Evolutionary conservation across 2,113 vertebrate genomes (phyloP).

Genomic region (Zosterops borbonicus): DNA sequence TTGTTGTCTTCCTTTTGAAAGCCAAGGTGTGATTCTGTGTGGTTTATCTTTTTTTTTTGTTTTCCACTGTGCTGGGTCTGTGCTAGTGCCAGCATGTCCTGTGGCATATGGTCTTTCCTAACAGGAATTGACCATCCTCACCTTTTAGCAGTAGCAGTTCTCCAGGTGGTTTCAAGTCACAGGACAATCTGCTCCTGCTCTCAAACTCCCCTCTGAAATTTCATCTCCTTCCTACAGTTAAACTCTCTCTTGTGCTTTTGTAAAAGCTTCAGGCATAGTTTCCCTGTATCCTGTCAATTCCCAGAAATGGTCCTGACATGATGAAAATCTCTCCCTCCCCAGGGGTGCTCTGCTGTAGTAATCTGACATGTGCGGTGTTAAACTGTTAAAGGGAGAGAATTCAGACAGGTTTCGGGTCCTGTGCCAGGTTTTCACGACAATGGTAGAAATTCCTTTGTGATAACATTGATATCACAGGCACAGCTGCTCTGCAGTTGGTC

Average conservation of each 20-base stretch:
- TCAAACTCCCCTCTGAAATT: not conserved
- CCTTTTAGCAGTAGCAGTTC: not conserved
- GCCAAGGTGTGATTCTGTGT: not conserved
- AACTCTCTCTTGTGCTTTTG: not conserved
- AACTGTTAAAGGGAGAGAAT: not conserved
- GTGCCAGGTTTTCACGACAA: not conserved
- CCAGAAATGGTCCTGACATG: not conserved
- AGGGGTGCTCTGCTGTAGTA: not conserved
- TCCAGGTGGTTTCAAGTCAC: not conserved
- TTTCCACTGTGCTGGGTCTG: not conserved
- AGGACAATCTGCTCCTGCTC: not conserved
- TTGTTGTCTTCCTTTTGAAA: not conserved
- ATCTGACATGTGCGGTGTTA: not conserved
- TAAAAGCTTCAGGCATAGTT: not conserved
- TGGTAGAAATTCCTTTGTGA: not conserved
- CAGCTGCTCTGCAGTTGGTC: conserved; percentile 3
- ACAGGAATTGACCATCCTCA: not conserved
- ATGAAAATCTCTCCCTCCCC: not conserved
- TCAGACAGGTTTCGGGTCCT: not conserved
- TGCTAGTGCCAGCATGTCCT: not conserved
- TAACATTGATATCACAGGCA: not conserved
- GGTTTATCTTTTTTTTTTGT: not conserved
- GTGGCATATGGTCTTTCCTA: not conserved
- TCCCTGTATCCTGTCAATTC: not conserved
- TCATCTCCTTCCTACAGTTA: not conserved